phyloP scores from a whole-genome alignment of 2,113 vertebrate genomes.

The Eretmochelys imbricata region DNA sequence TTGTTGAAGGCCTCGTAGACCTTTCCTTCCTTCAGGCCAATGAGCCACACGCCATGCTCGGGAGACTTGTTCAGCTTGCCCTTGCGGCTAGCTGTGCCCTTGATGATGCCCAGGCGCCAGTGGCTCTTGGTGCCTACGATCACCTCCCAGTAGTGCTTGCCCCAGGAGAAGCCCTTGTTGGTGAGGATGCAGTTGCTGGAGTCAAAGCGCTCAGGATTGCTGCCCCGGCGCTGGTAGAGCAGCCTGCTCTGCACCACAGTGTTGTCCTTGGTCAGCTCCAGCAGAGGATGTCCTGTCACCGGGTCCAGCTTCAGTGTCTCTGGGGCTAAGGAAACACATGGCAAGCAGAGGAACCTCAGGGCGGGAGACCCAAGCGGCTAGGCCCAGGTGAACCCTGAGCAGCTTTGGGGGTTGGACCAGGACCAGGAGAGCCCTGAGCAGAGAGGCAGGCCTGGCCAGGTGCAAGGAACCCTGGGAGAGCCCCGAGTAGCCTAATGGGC shows the following conservation, averaged over 20 bases:
- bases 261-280: constrained; percentile 83
- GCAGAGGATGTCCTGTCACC: constrained; percentile 83
- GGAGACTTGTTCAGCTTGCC: constrained; percentile 85
- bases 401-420: fast-evolving
- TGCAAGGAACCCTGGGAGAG: neutral
- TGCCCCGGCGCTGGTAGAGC: constrained; percentile 74
- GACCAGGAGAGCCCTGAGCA: neutral
- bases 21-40: constrained; percentile 84
- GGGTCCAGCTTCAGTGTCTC: constrained; percentile 85
- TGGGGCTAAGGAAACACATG: constrained; percentile 71
- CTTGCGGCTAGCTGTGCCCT: constrained; percentile 82
- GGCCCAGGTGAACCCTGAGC: neutral
- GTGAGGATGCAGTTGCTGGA: constrained; percentile 86
- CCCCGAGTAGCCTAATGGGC: neutral
- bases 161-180: constrained; percentile 84
- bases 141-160: constrained; percentile 91
- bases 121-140: constrained; percentile 84
- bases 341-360: neutral
- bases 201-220: constrained; percentile 84
- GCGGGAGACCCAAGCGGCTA: neutral
- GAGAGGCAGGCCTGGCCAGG: neutral
- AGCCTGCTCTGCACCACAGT: constrained; percentile 80
- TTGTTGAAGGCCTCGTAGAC: constrained; percentile 84
- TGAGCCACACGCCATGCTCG: constrained; percentile 84
- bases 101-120: constrained; percentile 86